Base-by-base conservation (phyloP, 2,888 invertebrate species). In the Byasa hedistus region DNA sequence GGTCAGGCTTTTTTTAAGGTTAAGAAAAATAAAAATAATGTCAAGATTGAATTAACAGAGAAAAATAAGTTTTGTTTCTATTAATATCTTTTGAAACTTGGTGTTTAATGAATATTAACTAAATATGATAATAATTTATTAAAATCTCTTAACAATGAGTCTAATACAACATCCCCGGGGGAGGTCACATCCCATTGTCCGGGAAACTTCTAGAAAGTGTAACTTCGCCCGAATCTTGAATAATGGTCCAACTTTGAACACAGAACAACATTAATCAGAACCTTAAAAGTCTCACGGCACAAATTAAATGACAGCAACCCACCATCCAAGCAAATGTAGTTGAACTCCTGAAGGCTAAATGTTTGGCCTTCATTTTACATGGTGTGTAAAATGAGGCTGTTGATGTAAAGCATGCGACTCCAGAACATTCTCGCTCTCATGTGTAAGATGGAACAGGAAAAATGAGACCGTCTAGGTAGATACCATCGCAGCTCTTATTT, bases 181-280 rank as follows among this genome's bases (percentile, higher is more conserved):
- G 23, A 51, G 32, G 63, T 63, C 27, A 63, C 63, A 63, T 63
- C 48, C 57, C 57, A 57, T 57, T 63, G 57, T 63, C 51, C 32
- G 57, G 10, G 63, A 57, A 63, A 57, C 63, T 63, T 56, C 48
- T 57, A 24, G 57, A 57, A 48, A 57, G 57, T 44, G 57, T 57
- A 63, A 63, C 48, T 63, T 63, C 32, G 44, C 60, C 60, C 62
- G 56, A 61, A 68, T 68, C 57, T 57, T 68, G 68, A 68, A 61
- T 62, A 63, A 68, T 68, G 68, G 44, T 54, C 52, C 32, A 65
- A 68, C 60, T 68, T 68, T 57, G 24, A 32, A 51, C 57, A 63
- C 57, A 57, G 57, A 57, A 63, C 57, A 63, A 57, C 57, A 63
- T 63, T 63, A 57, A 63, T 63, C 63, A 63, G 57, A 17, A 44